Evolutionary conservation across 2,888 invertebrate genomes (phyloP).

Genomic region (Conchocele bisecta): DNA sequence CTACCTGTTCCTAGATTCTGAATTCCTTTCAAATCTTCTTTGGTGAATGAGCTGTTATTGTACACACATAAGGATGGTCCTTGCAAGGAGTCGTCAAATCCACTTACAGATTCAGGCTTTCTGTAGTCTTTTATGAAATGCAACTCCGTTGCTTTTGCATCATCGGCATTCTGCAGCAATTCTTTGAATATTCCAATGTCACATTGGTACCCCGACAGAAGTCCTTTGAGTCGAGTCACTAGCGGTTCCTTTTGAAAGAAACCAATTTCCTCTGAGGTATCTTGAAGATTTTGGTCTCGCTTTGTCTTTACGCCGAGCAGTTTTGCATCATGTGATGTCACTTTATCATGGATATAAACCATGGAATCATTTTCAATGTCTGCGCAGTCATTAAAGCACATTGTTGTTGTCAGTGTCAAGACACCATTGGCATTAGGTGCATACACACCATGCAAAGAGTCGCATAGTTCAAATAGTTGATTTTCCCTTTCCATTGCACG

Average conservation of each 20-base stretch:
- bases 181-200: constrained; percentile 78
- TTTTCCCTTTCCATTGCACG: not conserved
- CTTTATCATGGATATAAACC: constrained; percentile 55
- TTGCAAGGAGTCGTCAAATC: constrained; percentile 45
- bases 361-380: constrained; percentile 60
- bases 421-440: constrained; percentile 65
- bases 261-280: constrained; percentile 54
- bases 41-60: constrained; percentile 66
- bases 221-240: constrained; percentile 71
- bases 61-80: constrained; percentile 72
- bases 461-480: not conserved
- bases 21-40: constrained; percentile 68
- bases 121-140: constrained; percentile 74
- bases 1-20: constrained; percentile 70
- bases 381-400: constrained; percentile 72
- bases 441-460: not conserved
- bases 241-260: constrained; percentile 77
- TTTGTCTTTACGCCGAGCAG: constrained; percentile 31
- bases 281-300: constrained; percentile 61
- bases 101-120: constrained; percentile 2
- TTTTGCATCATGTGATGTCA: constrained; percentile 14
- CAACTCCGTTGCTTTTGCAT: constrained; percentile 77
- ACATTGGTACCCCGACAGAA: constrained; percentile 75
- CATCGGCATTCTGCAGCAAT: constrained; percentile 79
- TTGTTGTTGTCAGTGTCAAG: constrained; percentile 48